A percentile compares a stretch with the other conserved stretches of the same genome.
These are phyloP conservation scores for Delphinapterus leucas DNA, from an alignment of 2,113 vertebrate genomes.

Conservation along the genomic window DNA sequence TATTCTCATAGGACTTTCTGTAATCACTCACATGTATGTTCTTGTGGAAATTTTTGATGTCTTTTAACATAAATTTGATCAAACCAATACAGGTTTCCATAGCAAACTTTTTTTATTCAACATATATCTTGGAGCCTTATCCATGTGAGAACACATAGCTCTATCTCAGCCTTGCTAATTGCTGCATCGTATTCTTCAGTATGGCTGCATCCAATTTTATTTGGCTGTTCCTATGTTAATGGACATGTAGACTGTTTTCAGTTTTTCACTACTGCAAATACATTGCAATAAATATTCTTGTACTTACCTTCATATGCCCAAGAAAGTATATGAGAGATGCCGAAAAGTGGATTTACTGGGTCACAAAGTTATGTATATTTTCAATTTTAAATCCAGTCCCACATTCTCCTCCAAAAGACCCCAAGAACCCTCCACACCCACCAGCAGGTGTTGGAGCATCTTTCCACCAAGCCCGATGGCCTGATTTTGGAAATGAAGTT, in stretches of 20 bases:
- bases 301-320: not conserved
- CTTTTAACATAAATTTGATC: not conserved
- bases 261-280: not conserved
- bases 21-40: not conserved
- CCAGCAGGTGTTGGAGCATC: not conserved
- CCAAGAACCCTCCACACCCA: not conserved
- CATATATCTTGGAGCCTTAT: not conserved
- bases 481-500: not conserved
- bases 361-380: not conserved
- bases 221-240: not conserved
- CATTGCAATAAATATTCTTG: not conserved
- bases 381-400: not conserved
- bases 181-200: not conserved
- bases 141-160: fast-evolving
- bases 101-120: not conserved
- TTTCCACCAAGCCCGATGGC: fast-evolving
- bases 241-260: not conserved
- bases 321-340: not conserved
- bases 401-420: not conserved
- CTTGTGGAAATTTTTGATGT: not conserved
- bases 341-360: not conserved
- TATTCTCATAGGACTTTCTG: not conserved
- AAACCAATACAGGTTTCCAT: not conserved
- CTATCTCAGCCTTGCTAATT: not conserved
- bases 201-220: not conserved